A percentile compares a stretch with the other conserved stretches of the same genome.
Conservation (phyloP, 2,797 vertebrate genomes). For the Notamacropus eugenii region DNA sequence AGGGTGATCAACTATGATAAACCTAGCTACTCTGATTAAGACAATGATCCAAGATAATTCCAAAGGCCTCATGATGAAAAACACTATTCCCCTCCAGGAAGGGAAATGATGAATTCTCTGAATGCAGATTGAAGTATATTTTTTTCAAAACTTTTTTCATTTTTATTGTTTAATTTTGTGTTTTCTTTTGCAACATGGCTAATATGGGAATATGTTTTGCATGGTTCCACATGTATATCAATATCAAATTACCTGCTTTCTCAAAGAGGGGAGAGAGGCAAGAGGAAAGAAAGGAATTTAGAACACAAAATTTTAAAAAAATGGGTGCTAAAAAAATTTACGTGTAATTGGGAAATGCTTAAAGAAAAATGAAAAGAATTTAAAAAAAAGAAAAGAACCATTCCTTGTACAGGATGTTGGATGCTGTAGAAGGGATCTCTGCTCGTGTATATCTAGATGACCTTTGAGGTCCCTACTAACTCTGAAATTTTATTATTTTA, state of each 20-base stretch:
- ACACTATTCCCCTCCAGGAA: too few relatives aligned
- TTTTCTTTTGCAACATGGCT: neutral
- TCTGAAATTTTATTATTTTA: neutral
- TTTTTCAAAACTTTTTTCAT: neutral
- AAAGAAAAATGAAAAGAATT: neutral
- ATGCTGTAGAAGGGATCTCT: neutral
- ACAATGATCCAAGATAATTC: neutral
- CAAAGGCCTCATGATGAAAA: too few relatives aligned
- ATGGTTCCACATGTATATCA: neutral
- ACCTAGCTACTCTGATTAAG: neutral
- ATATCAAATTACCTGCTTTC: neutral
- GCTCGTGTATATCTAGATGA: neutral
- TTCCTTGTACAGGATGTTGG: neutral
- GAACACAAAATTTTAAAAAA: neutral
- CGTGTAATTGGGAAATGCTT: neutral
- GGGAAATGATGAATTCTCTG: too few relatives aligned
- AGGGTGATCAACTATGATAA: neutral
- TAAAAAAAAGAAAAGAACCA: neutral
- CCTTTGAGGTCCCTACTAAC: neutral
- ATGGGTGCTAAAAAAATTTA: too few relatives aligned
- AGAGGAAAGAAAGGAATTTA: neutral
- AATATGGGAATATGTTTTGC: neutral
- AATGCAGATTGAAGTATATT: too few relatives aligned
- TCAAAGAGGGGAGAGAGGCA: neutral
- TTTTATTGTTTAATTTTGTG: neutral